Percentiles rank a stretch among this genome's conserved stretches.
Conservation (phyloP, 2,888 invertebrate genomes). For the Autographa pulchrina region DNA sequence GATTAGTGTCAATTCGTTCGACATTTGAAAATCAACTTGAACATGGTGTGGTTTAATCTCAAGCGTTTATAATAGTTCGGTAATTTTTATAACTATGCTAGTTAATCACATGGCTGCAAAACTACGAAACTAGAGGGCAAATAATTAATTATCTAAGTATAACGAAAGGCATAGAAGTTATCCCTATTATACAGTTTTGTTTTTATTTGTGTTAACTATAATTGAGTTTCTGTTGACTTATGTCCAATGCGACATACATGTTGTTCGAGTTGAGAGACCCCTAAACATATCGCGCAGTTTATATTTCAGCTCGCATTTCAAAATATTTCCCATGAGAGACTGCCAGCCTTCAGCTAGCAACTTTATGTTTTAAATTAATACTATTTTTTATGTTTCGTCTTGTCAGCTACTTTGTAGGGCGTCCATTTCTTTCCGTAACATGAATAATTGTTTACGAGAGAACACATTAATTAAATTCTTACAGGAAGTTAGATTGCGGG, state of each 20-base stretch:
- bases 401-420: constrained; percentile 13
- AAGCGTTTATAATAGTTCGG: no score
- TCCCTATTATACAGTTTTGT: neutral
- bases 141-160: no score
- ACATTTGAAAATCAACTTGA: neutral
- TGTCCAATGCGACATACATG: neutral
- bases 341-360: constrained; percentile 44
- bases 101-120: neutral
- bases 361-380: constrained; percentile 31
- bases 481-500: constrained; percentile 64
- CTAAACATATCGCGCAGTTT: constrained; percentile 65
- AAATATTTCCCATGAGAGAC: constrained; percentile 82
- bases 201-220: neutral
- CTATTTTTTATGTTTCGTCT: constrained; percentile 24
- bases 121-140: neutral
- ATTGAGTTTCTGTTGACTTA: neutral
- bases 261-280: constrained; percentile 59
- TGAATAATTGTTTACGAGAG: constrained; percentile 22
- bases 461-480: constrained; percentile 52
- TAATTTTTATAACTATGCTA: no score
- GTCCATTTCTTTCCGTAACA: constrained; percentile 16
- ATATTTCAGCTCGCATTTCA: constrained; percentile 79
- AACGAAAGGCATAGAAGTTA: neutral
- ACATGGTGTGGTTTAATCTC: neutral
- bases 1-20: constrained; percentile 3